Evolutionary conservation across 2,797 vertebrate species (phyloP).

Genomic region (Argya squamiceps): DNA sequence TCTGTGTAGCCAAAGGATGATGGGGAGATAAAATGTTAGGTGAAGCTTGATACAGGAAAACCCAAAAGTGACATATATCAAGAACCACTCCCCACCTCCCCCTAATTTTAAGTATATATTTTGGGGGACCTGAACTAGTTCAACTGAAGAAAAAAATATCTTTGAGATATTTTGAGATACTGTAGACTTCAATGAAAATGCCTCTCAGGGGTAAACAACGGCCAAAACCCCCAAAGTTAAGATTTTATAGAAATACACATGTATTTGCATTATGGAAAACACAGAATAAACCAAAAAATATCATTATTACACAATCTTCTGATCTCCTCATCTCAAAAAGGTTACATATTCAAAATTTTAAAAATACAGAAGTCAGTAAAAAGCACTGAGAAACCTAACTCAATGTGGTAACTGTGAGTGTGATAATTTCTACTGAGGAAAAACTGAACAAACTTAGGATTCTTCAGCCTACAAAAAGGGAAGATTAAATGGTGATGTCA

Average conservation of each 20-base stretch:
- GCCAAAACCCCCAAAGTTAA: background rate
- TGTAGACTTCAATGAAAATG: background rate
- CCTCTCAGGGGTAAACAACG: background rate
- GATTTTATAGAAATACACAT: background rate
- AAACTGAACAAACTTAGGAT: background rate
- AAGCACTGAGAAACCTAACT: background rate
- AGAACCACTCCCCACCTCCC: background rate
- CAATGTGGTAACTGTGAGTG: no score
- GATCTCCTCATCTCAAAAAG: background rate
- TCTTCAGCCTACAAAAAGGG: background rate
- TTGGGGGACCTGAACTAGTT: background rate
- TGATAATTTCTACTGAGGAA: background rate
- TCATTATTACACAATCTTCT: background rate
- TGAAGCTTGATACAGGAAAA: background rate
- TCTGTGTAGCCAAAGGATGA: background rate
- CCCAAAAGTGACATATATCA: fast-evolving
- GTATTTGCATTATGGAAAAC: background rate
- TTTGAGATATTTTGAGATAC: background rate
- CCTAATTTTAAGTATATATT: background rate
- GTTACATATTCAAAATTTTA: background rate
- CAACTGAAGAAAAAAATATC: background rate
- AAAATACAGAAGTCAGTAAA: background rate
- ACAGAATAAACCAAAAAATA: background rate
- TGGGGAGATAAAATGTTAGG: background rate
- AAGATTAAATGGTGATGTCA: background rate